Conservation (phyloP, 2,113 vertebrate genomes). For the Rhabdomys dilectus region DNA sequence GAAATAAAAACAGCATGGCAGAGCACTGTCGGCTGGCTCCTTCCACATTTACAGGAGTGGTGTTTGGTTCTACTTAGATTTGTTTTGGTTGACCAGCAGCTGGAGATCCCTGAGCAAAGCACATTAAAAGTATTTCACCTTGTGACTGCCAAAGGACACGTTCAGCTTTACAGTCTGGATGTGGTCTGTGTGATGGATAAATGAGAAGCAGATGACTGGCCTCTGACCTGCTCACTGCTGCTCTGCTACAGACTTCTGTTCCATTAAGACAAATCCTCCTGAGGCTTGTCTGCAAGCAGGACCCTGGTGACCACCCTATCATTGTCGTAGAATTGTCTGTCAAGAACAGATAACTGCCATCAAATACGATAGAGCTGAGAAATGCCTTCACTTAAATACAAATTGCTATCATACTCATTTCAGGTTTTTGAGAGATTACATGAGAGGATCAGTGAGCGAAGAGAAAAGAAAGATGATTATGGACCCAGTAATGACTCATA, state of each 20-base stretch:
- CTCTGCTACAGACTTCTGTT: neutral
- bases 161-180: slow-evolving; percentile 68
- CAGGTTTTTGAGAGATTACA: neutral
- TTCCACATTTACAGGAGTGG: slow-evolving; percentile 4
- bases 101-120: slow-evolving; percentile 30
- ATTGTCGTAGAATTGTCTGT: slow-evolving; percentile 6
- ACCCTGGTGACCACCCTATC: neutral
- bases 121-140: slow-evolving; percentile 8
- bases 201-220: slow-evolving; percentile 65
- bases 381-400: slow-evolving; percentile 6
- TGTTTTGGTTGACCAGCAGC: slow-evolving; percentile 65
- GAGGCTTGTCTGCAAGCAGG: neutral
- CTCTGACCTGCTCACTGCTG: neutral
- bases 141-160: slow-evolving; percentile 61
- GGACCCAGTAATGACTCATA: neutral
- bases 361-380: slow-evolving; percentile 38
- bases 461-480: neutral
- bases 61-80: slow-evolving; percentile 49
- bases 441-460: slow-evolving; percentile 17
- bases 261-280: slow-evolving; percentile 21
- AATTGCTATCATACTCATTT: neutral
- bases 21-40: neutral
- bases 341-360: slow-evolving; percentile 50
- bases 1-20: neutral
- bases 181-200: slow-evolving; percentile 54